A percentile compares a stretch with the other conserved stretches of the same genome.
Conservation (phyloP, 2,888 invertebrate genomes). For the Dryadula phaetusa region DNA sequence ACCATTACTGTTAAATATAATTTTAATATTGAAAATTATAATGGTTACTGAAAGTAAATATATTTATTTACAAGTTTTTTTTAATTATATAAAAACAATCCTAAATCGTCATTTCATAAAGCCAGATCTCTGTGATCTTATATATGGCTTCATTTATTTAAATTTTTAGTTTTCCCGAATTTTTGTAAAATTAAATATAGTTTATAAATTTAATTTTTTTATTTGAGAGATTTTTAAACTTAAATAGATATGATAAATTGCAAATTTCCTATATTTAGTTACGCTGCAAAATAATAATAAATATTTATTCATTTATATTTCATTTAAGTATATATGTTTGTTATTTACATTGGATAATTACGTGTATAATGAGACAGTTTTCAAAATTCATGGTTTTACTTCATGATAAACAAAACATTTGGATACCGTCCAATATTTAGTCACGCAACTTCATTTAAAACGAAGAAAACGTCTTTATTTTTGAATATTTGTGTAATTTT, state of each 20-base stretch:
- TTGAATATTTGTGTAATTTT: neutral
- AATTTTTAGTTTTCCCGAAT: no score
- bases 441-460: constrained; percentile 17
- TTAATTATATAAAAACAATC: no score
- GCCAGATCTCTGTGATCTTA: no score
- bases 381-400: constrained; percentile 21
- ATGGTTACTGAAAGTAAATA: no score
- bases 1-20: neutral
- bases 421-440: constrained; percentile 25
- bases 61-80: no score
- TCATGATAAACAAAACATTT: constrained; percentile 21
- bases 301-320: neutral
- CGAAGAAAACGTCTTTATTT: constrained; percentile 17
- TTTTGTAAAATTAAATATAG: no score
- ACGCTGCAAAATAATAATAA: neutral
- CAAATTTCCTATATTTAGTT: no score
- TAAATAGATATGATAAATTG: no score
- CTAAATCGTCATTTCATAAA: no score
- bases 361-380: neutral
- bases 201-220: no score
- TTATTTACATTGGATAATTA: neutral
- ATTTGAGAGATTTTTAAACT: no score
- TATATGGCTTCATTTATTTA: no score
- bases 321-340: neutral
- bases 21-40: neutral